Base-by-base conservation (phyloP, 2,888 invertebrate species). In the Lithophane semibrunnea region DNA sequence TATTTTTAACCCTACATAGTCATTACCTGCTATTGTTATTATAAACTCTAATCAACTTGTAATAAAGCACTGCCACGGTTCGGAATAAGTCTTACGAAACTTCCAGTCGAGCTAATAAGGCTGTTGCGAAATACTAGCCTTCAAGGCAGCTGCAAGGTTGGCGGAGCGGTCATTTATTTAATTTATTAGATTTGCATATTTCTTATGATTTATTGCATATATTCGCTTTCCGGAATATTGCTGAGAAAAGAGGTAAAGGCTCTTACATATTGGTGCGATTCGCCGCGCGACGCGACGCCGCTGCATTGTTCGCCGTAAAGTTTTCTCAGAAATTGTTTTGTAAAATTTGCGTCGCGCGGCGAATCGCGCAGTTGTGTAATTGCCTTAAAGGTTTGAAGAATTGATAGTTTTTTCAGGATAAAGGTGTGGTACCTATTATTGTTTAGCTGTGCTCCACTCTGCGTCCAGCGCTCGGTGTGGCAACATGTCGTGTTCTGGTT, bases 71-170 rank as follows among this genome's bases (percentile, higher is more conserved):
- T 16, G 52, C 29, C 16, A 49, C 63, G 68, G 61, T 65, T 66
- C 52, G 54, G 67, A 52, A 13, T 54, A 37, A 29, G 16, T 60
- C 24, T 86, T 65, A 72, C 85, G 67, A 64, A 73, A 85, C 77
- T 37, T 64, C 73, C 42, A 72, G 68, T 60, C 58, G 8, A 64
- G 44, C 76, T 86, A 81, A 78, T 66, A 60, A 52, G 24, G 66
- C 21, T n/a, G 42, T 85, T 82, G 82, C 85, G 73, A 87, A 77
- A 87, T 75, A 37, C 12, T 54, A 64, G 16, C 49, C 56, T 52
- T 76, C 79, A 79, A 86, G 85, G 67, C 49, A 54, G 52, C 16
- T 24, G 71, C 82, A 87, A 86, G 86, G 86, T 70, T 64, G 52
- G 8, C 9, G 29, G 13, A 12, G 24, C 60, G 47, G 49, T 52